Evolutionary conservation across 2,888 invertebrate species (phyloP).

Genomic region (Tupiocoris notatus): DNA sequence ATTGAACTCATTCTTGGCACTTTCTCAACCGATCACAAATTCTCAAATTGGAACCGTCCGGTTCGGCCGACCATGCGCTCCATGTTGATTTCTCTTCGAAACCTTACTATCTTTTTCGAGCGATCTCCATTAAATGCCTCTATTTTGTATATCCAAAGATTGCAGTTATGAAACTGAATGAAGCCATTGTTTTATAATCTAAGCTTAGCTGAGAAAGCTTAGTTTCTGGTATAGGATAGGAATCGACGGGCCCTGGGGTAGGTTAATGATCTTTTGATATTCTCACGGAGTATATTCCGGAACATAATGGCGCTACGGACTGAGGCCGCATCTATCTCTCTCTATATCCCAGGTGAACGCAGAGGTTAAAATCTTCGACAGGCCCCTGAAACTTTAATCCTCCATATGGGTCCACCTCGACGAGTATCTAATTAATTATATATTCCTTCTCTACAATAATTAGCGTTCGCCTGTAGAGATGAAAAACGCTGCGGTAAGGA

Average conservation of each 20-base stretch:
- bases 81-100: not conserved
- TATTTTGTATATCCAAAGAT: not conserved
- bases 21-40: too few relatives aligned
- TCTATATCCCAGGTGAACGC: not conserved
- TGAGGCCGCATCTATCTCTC: not conserved
- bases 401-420: not conserved
- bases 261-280: slow-evolving; percentile 19
- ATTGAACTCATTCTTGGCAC: too few relatives aligned
- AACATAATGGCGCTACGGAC: slow-evolving; percentile 19
- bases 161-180: not conserved
- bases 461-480: not conserved
- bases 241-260: slow-evolving; percentile 16
- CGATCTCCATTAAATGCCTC: not conserved
- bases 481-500: not conserved
- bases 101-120: not conserved
- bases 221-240: not conserved
- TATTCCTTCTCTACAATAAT: slow-evolving; percentile 27
- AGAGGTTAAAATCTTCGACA: not conserved
- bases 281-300: slow-evolving; percentile 13
- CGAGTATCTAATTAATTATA: slow-evolving; percentile 30
- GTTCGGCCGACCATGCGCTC: too few relatives aligned
- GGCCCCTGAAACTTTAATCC: not conserved
- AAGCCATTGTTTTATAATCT: not conserved
- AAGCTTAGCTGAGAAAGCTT: not conserved
- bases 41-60: too few relatives aligned